These are phyloP conservation scores for Slavum lentiscoides DNA, from an alignment of 2,888 invertebrate species.

Conservation along the genomic window DNA sequence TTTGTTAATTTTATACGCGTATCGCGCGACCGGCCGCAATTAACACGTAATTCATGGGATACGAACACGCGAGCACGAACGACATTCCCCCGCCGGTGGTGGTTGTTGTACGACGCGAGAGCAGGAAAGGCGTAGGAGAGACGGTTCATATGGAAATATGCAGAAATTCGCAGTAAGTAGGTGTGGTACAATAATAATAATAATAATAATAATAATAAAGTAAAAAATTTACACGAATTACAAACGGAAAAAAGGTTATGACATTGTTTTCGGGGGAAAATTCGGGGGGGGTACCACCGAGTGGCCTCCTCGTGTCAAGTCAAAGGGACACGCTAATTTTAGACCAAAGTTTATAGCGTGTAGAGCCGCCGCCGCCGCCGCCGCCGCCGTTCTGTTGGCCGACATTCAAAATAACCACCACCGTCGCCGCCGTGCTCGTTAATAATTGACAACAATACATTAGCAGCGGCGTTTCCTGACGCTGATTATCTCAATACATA, in stretches of 20 bases:
- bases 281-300: neutral
- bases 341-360: neutral
- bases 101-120: too few relatives aligned
- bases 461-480: neutral
- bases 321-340: constrained; percentile 25
- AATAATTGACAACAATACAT: constrained; percentile 35
- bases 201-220: too few relatives aligned
- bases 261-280: constrained; percentile 16
- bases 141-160: neutral
- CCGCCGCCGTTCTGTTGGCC: neutral
- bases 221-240: constrained; percentile 16
- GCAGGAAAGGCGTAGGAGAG: too few relatives aligned
- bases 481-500: neutral
- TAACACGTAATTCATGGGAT: constrained; percentile 51
- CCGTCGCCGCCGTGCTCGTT: neutral
- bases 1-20: neutral
- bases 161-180: too few relatives aligned
- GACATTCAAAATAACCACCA: neutral
- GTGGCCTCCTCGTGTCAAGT: neutral
- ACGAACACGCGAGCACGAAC: constrained; percentile 41
- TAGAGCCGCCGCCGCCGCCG: too few relatives aligned
- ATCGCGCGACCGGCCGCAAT: constrained; percentile 25
- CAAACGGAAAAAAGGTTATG: constrained; percentile 14
- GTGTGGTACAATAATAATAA: too few relatives aligned
- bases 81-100: too few relatives aligned